Percentiles rank a stretch among this genome's conserved stretches.
Conservation (phyloP, 2,797 vertebrate species). For the Xerus rutilus region DNA sequence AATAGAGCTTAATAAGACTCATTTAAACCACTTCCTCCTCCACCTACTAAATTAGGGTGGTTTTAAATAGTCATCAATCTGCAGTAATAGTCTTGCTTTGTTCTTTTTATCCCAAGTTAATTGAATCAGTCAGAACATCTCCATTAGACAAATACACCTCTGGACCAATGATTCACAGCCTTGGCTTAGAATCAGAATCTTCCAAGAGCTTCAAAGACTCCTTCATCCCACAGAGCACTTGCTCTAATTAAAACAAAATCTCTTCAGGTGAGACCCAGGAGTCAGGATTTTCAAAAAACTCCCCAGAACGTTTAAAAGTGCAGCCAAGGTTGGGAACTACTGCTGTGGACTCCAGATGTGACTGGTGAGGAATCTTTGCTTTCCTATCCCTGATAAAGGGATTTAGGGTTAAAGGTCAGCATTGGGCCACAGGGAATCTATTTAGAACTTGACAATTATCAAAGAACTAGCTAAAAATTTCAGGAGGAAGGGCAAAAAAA, state of each 20-base stretch:
- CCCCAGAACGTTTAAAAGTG: not conserved
- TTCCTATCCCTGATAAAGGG: not conserved
- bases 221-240: not conserved
- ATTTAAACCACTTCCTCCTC: not conserved
- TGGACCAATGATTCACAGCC: not conserved
- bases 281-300: not conserved
- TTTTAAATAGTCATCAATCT: slow-evolving; percentile 13
- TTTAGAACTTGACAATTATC: not conserved
- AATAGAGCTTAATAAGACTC: slow-evolving; percentile 27
- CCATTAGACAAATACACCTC: not conserved
- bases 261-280: not conserved
- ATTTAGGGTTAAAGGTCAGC: not conserved
- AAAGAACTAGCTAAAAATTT: not conserved
- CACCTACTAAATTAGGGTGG: not conserved
- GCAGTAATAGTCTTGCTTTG: not conserved
- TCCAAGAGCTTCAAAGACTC: not conserved
- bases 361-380: not conserved
- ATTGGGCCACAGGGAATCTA: not conserved
- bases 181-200: slow-evolving; percentile 3
- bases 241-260: not conserved
- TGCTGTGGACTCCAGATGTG: not conserved
- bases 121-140: not conserved
- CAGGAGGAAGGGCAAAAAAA: not conserved
- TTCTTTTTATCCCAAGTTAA: slow-evolving; percentile 29
- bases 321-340: not conserved